These are phyloP conservation scores for Nephrotoma appendiculata DNA, from an alignment of 2,888 invertebrate species.

Conservation along the genomic window DNA sequence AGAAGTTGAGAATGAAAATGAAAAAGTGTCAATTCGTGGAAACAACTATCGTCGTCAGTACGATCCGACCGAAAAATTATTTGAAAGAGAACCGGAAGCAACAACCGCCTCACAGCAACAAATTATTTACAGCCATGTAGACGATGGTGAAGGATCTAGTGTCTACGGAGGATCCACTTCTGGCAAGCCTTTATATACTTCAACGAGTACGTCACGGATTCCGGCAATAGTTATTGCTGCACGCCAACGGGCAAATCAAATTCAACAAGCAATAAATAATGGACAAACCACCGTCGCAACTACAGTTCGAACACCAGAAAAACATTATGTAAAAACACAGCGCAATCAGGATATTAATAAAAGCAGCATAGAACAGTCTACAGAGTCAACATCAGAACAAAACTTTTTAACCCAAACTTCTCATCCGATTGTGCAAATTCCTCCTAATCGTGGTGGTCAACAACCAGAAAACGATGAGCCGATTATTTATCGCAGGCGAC, in stretches of 20 bases:
- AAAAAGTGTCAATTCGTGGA: slow-evolving; percentile 33
- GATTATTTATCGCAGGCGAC: slow-evolving; percentile 10
- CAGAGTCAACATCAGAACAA: slow-evolving; percentile 37
- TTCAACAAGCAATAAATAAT: slow-evolving; percentile 13
- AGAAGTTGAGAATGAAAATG: slow-evolving; percentile 34
- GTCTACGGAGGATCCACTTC: slow-evolving; percentile 51
- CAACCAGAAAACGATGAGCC: slow-evolving; percentile 11
- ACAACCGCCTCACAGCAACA: slow-evolving; percentile 37
- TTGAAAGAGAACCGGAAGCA: slow-evolving; percentile 18
- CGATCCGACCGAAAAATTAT: slow-evolving; percentile 33
- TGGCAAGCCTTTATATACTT: slow-evolving; percentile 51
- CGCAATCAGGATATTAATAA: slow-evolving; percentile 22
- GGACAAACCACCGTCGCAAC: slow-evolving; percentile 11
- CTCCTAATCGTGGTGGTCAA: slow-evolving; percentile 24
- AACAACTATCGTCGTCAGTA: slow-evolving; percentile 49
- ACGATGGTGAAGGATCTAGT: slow-evolving; percentile 50
- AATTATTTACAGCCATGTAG: slow-evolving; percentile 39
- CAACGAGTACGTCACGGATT: slow-evolving; percentile 41
- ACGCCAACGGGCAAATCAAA: slow-evolving; percentile 31
- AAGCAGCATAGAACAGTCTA: slow-evolving; percentile 37
- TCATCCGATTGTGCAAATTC: slow-evolving; percentile 35
- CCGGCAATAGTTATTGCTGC: slow-evolving; percentile 38
- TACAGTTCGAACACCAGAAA: slow-evolving; percentile 20
- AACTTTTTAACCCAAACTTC: slow-evolving; percentile 38
- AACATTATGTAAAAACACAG: slow-evolving; percentile 24